These are phyloP conservation scores for Megathymus violae DNA, from an alignment of 1,140 invertebrate species.

Conservation along the genomic window DNA sequence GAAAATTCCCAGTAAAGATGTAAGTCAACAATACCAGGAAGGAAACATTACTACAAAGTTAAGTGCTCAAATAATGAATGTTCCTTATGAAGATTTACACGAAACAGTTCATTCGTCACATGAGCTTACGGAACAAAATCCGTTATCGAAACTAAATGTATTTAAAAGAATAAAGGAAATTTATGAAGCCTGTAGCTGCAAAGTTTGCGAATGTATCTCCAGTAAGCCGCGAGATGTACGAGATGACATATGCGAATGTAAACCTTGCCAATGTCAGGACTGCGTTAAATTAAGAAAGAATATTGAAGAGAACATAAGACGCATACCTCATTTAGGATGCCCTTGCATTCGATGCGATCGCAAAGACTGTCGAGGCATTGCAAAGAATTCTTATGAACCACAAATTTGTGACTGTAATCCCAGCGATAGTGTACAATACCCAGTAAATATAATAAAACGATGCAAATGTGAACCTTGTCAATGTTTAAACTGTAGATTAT, in stretches of 20 bases:
- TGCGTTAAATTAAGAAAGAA: constrained; percentile 39
- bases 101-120: constrained; percentile 33
- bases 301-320: constrained; percentile 18
- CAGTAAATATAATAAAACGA: constrained; percentile 34
- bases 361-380: constrained; percentile 43
- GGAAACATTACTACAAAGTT: constrained; percentile 45
- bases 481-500: constrained; percentile 48
- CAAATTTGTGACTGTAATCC: constrained; percentile 48
- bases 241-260: constrained; percentile 48
- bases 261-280: constrained; percentile 56
- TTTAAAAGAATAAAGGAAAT: constrained; percentile 58
- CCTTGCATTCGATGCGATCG: constrained; percentile 48
- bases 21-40: constrained; percentile 11
- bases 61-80: constrained; percentile 62
- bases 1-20: background rate
- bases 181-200: constrained; percentile 68
- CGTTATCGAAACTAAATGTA: constrained; percentile 51
- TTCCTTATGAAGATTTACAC: constrained; percentile 48
- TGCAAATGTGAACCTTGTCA: constrained; percentile 54
- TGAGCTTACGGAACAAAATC: constrained; percentile 4
- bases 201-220: constrained; percentile 67
- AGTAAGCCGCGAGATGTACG: constrained; percentile 25
- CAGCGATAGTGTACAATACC: constrained; percentile 50
- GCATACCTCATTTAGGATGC: constrained; percentile 34
- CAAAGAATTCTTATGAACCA: constrained; percentile 24